phyloP scores from a whole-genome alignment of 2,797 vertebrate genomes.

The Potorous gilbertii region DNA sequence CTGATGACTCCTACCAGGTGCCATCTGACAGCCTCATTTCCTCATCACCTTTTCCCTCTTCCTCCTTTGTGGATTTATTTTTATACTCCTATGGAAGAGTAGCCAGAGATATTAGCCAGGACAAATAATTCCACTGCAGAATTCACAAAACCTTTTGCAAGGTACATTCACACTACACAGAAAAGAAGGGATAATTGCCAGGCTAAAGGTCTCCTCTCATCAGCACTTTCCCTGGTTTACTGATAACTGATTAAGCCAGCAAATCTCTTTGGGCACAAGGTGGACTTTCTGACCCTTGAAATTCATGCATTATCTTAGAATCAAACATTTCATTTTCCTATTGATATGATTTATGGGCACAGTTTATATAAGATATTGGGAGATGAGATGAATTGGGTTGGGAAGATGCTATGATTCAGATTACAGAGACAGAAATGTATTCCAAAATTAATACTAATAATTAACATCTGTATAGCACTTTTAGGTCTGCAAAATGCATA shows the following conservation, averaged over 20 bases:
- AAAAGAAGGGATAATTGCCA: conserved; percentile 5
- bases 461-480: not conserved
- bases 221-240: not conserved
- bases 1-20: conserved; percentile 27
- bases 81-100: conserved; percentile 1
- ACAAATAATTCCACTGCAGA: conserved; percentile 38
- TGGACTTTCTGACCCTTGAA: not conserved
- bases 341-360: conserved; percentile 6
- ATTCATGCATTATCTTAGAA: conserved; percentile 1
- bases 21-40: conserved; percentile 34
- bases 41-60: conserved; percentile 29
- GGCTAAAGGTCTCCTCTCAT: conserved; percentile 6
- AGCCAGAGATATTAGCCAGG: conserved; percentile 11
- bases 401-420: not conserved
- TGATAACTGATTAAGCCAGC: not conserved
- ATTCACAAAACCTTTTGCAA: conserved; percentile 34
- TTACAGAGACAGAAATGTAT: conserved; percentile 1
- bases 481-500: not conserved
- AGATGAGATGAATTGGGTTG: not conserved
- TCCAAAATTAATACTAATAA: not conserved
- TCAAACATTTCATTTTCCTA: conserved; percentile 21
- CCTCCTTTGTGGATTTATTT: conserved; percentile 14
- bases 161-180: not conserved
- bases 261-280: not conserved
- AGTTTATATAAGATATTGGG: not conserved